These are phyloP conservation scores for Stratiomys singularior DNA, from an alignment of 2,888 invertebrate genomes.

Conservation along the genomic window DNA sequence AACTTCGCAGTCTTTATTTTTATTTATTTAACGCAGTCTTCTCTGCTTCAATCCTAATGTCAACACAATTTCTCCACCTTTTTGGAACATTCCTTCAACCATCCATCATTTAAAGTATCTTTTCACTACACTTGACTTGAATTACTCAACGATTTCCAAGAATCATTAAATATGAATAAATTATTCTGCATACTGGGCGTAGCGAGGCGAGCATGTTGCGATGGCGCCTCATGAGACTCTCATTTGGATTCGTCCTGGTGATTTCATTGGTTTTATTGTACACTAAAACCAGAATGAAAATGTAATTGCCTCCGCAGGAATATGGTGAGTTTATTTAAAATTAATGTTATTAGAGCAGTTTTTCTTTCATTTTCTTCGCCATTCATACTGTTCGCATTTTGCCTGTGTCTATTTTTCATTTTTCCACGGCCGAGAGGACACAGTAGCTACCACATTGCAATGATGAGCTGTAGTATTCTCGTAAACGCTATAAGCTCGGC, in stretches of 20 bases:
- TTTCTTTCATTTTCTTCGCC: background rate
- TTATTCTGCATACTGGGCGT: background rate
- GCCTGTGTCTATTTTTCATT: background rate
- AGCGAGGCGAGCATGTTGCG: background rate
- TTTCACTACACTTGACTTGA: background rate
- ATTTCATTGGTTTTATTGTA: conserved; percentile 11
- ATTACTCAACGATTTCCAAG: conserved; percentile 31
- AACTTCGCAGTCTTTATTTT: too few species aligned
- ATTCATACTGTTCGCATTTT: background rate
- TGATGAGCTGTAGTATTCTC: too few species aligned
- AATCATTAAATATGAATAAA: conserved; percentile 37
- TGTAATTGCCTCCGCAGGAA: conserved; percentile 29
- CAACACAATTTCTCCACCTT: too few species aligned
- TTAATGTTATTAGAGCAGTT: background rate
- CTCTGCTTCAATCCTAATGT: too few species aligned
- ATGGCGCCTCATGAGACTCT: background rate
- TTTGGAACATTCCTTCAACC: background rate
- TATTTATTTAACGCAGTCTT: too few species aligned
- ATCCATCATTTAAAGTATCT: background rate
- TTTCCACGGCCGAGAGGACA: background rate
- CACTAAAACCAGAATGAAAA: conserved; percentile 33
- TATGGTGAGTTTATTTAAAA: conserved; percentile 25
- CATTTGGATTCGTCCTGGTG: background rate
- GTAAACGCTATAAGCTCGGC: background rate
- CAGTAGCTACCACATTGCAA: too few species aligned